These are phyloP conservation scores for Neodiprion fabricii DNA, from an alignment of 1,140 invertebrate species.

Conservation along the genomic window DNA sequence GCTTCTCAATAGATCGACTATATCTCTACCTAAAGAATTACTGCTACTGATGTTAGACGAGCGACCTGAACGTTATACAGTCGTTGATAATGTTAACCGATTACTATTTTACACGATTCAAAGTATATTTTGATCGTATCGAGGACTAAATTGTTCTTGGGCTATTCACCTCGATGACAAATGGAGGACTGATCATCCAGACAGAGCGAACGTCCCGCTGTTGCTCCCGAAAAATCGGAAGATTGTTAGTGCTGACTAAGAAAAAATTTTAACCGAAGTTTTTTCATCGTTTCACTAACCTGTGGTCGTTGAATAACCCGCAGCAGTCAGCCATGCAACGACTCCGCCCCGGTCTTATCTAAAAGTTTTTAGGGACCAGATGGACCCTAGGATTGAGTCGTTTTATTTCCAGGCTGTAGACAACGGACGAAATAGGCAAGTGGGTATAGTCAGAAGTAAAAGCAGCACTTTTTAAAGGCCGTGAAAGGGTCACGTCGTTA, in stretches of 20 bases:
- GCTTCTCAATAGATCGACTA: too few species aligned
- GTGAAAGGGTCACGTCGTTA: slow-evolving; percentile 21
- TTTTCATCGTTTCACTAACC: not conserved
- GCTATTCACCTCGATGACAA: not conserved
- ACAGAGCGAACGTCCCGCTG: not conserved
- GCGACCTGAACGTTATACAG: too few species aligned
- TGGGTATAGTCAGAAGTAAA: not conserved
- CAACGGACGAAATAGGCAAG: not conserved
- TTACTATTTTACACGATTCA: too few species aligned
- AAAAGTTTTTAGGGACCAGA: not conserved
- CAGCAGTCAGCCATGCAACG: not conserved
- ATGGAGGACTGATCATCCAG: not conserved
- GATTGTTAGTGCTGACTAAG: not conserved
- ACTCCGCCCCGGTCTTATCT: not conserved
- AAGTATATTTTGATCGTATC: too few species aligned
- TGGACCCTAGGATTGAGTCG: not conserved
- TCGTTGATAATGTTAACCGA: too few species aligned
- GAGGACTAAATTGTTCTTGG: too few species aligned
- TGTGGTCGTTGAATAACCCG: too few species aligned
- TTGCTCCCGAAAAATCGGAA: not conserved
- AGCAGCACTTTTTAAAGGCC: not conserved
- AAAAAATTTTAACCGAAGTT: not conserved
- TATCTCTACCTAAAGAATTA: too few species aligned
- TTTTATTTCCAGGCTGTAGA: not conserved
- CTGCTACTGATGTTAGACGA: too few species aligned